These are phyloP conservation scores for Chondrilla cf. caribensis DNA, from an alignment of 37 sponge, comb jelly and placozoan genomes.

Conservation along the genomic window DNA sequence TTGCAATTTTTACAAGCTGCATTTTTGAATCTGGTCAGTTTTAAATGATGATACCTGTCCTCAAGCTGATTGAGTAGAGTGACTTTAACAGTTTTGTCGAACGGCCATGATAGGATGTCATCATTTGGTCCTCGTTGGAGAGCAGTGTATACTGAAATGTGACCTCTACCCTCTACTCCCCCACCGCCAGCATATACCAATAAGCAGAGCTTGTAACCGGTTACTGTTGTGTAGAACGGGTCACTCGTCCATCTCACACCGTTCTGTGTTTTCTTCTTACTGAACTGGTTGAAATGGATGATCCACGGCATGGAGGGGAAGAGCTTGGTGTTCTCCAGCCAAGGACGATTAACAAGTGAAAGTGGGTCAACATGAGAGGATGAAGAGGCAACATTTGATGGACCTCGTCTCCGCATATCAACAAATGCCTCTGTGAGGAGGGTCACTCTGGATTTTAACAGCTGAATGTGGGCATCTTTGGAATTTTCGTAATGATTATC, in stretches of 20 bases:
- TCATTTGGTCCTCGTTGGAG: slow-evolving; percentile 14
- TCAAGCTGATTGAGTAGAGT: neutral
- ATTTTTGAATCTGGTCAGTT: neutral
- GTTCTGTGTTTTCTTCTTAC: neutral
- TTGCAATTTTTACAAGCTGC: neutral
- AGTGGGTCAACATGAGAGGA: neutral
- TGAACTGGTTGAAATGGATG: neutral
- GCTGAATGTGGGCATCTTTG: neutral
- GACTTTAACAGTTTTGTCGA: neutral
- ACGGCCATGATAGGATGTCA: slow-evolving; percentile 3
- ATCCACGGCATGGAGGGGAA: slow-evolving; percentile 20
- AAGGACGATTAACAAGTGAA: neutral
- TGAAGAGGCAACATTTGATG: no score
- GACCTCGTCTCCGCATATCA: no score
- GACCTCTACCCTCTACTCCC: neutral
- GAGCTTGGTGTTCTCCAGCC: slow-evolving; percentile 1
- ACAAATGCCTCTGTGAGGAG: no score
- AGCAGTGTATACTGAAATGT: neutral
- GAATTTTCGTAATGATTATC: neutral
- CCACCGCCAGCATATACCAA: neutral
- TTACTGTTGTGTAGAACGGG: neutral
- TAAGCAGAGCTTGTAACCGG: slow-evolving; percentile 6
- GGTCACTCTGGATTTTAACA: neutral
- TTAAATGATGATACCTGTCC: neutral
- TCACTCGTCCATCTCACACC: neutral